These are phyloP conservation scores for Neotoxoptera formosana DNA, from an alignment of 1,140 invertebrate genomes.

Conservation along the genomic window DNA sequence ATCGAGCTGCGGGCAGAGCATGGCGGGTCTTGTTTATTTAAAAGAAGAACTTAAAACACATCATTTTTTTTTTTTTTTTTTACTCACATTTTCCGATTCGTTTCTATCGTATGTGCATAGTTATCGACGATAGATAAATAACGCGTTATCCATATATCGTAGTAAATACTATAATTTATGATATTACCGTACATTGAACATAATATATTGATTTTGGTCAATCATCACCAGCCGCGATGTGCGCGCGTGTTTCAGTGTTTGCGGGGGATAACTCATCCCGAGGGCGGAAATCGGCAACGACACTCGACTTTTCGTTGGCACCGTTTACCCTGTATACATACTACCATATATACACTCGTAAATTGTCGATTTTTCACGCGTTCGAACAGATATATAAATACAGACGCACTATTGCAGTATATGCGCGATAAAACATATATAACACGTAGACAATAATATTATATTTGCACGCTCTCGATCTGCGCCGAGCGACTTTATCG, in stretches of 20 bases:
- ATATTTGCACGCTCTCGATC: not conserved
- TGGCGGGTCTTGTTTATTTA: too few relatives aligned
- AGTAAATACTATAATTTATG: not conserved
- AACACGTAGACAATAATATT: not conserved
- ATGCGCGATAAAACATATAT: not conserved
- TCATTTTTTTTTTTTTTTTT: not conserved
- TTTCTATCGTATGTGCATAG: not conserved
- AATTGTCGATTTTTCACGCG: not conserved
- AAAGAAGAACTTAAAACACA: not conserved
- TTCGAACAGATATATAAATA: not conserved
- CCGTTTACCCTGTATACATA: not conserved
- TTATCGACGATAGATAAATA: not conserved
- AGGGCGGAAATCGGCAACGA: not conserved
- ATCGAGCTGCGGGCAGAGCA: too few relatives aligned
- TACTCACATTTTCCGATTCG: not conserved
- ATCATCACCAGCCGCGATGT: not conserved
- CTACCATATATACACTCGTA: not conserved
- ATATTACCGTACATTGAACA: not conserved
- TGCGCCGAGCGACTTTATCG: not conserved
- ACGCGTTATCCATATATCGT: not conserved
- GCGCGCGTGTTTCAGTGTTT: not conserved
- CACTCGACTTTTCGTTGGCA: constrained; percentile 14
- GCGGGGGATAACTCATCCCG: not conserved
- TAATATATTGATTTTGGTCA: not conserved
- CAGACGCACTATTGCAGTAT: too few relatives aligned